These are phyloP conservation scores for Serinus canaria DNA, from an alignment of 2,113 vertebrate species.

Conservation along the genomic window DNA sequence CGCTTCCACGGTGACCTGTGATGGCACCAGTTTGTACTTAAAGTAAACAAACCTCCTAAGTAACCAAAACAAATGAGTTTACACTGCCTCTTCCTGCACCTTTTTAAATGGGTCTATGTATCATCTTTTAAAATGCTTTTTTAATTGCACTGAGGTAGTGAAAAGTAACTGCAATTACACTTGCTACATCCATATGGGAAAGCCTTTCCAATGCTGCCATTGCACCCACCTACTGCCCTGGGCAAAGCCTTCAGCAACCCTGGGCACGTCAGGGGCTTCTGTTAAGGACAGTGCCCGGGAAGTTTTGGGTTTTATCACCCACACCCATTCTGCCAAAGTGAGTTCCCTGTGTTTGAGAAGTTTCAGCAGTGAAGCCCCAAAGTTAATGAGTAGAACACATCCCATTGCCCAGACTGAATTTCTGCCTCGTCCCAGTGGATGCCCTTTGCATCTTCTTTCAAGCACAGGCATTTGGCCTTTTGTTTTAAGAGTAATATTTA, in stretches of 20 bases:
- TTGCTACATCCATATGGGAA: not conserved
- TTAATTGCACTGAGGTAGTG: not conserved
- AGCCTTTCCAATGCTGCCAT: not conserved
- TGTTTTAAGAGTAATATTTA: not conserved
- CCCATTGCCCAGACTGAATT: not conserved
- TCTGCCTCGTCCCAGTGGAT: not conserved
- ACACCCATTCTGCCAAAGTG: not conserved
- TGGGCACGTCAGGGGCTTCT: not conserved
- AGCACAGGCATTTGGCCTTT: not conserved
- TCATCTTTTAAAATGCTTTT: not conserved
- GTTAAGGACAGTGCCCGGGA: not conserved
- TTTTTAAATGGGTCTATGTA: not conserved
- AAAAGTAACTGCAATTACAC: not conserved
- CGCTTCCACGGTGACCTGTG: not conserved
- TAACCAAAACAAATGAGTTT: not conserved
- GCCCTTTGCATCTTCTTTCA: not conserved
- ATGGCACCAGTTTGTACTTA: not conserved
- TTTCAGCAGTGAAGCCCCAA: not conserved
- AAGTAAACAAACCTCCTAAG: not conserved
- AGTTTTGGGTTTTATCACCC: not conserved
- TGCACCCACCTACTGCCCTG: not conserved
- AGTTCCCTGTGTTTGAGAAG: not conserved
- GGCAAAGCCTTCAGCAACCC: not conserved
- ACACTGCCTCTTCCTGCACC: not conserved
- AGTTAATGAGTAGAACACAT: not conserved